Percentiles rank a stretch among this genome's conserved stretches.
Evolutionary conservation across 2,797 vertebrate genomes (phyloP).

Genomic region (Ficedula albicollis): DNA sequence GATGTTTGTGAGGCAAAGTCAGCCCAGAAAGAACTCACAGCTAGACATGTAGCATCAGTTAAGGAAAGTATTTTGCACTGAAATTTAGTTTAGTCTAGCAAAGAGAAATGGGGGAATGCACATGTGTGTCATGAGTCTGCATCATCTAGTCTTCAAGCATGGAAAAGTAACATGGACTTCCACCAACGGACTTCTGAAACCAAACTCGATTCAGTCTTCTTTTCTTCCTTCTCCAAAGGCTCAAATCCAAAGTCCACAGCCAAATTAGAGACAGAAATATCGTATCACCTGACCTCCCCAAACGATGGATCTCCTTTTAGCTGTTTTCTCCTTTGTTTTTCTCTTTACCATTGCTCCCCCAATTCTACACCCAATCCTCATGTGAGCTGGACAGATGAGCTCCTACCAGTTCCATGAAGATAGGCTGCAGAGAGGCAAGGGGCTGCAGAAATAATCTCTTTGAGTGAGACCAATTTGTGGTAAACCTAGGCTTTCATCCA

Average conservation of each 20-base stretch:
- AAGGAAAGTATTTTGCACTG: background rate
- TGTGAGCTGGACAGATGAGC: background rate
- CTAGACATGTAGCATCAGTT: too few species aligned
- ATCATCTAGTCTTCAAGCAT: background rate
- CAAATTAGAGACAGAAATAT: background rate
- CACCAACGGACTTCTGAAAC: background rate
- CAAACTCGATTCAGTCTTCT: background rate
- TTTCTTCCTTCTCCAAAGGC: background rate
- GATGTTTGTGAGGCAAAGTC: background rate
- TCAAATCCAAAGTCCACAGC: background rate
- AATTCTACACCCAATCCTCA: background rate
- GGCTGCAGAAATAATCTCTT: background rate
- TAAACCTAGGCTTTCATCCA: background rate
- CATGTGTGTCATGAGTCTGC: background rate
- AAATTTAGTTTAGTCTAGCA: background rate
- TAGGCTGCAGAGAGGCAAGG: background rate
- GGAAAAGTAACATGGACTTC: background rate
- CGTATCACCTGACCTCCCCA: background rate
- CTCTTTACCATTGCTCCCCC: background rate
- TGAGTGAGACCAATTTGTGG: background rate
- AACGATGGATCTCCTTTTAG: accelerated
- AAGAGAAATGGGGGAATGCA: background rate
- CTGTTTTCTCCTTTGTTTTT: background rate
- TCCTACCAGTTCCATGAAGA: background rate
- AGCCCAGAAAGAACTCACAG: background rate